These are phyloP conservation scores for Amazonetta brasiliensis DNA, from an alignment of 2,797 vertebrate genomes.

Conservation along the genomic window DNA sequence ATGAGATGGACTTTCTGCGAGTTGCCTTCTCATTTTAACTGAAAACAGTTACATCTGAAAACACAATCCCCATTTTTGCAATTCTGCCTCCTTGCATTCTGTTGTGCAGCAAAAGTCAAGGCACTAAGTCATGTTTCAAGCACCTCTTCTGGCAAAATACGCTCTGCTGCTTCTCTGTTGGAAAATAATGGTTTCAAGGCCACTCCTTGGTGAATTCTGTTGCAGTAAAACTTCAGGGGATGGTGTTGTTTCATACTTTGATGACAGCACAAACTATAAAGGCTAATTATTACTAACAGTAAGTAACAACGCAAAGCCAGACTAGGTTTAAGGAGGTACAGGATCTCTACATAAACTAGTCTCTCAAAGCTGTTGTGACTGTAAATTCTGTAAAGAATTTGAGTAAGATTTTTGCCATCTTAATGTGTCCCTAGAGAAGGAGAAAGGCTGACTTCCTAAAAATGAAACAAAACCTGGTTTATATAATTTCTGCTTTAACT, in stretches of 20 bases:
- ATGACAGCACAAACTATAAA: not conserved
- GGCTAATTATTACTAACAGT: not conserved
- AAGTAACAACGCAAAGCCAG: not conserved
- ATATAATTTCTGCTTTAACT: not conserved
- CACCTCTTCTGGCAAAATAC: not conserved
- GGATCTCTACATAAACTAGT: not conserved
- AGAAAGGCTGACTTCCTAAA: not conserved
- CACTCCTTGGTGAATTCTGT: not conserved
- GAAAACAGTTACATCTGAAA: not conserved
- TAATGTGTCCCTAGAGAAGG: not conserved
- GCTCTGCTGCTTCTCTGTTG: not conserved
- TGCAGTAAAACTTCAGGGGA: not conserved
- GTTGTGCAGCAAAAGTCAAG: not conserved
- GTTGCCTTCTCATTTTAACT: not conserved
- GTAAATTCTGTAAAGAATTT: not conserved
- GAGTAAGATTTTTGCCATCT: not conserved
- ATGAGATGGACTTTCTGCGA: not conserved
- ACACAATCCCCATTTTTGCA: not conserved
- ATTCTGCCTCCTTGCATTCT: not conserved
- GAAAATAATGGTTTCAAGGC: not conserved
- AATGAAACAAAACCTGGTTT: not conserved
- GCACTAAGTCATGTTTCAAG: not conserved
- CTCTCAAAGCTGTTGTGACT: not conserved
- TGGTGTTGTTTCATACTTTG: not conserved
- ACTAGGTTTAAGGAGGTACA: not conserved